phyloP scores from a whole-genome alignment of 1,140 invertebrate species.

The Mylabris phalerata region DNA sequence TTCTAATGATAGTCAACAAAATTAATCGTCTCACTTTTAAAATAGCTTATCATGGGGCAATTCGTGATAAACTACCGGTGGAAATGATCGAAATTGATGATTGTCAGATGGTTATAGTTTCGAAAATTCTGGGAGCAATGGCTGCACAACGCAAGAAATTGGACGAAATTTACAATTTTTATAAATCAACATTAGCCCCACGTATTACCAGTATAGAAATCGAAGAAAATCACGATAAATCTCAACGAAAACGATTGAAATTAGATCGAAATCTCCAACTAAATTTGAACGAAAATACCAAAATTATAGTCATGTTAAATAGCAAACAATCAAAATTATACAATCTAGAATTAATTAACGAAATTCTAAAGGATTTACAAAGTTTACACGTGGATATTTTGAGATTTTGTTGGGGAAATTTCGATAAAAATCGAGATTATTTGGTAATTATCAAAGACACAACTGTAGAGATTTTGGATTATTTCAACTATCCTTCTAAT shows the following conservation, averaged over 20 bases:
- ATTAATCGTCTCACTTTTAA: constrained; percentile 21
- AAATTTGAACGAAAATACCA: not conserved
- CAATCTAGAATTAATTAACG: not conserved
- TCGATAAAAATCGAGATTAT: constrained; percentile 39
- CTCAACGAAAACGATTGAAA: no score
- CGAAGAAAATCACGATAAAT: no score
- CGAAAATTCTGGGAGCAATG: constrained; percentile 64
- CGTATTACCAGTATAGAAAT: no score
- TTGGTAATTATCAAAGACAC: constrained; percentile 54
- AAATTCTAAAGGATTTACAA: not conserved
- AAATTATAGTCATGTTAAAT: not conserved
- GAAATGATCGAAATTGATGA: constrained; percentile 34
- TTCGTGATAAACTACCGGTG: constrained; percentile 29
- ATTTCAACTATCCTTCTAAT: constrained; percentile 43
- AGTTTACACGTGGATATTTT: constrained; percentile 40
- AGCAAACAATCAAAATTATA: not conserved
- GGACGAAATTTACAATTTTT: no score
- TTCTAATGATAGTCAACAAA: constrained; percentile 35
- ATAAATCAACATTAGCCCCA: no score
- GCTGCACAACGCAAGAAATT: constrained; percentile 46
- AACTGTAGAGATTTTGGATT: constrained; percentile 35
- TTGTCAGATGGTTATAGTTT: not conserved
- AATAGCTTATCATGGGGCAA: constrained; percentile 27
- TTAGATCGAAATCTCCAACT: not conserved
- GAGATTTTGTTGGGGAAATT: constrained; percentile 50